Evolutionary conservation across 2,113 vertebrate genomes (phyloP).

Genomic region (Pelmatolapia mariae): DNA sequence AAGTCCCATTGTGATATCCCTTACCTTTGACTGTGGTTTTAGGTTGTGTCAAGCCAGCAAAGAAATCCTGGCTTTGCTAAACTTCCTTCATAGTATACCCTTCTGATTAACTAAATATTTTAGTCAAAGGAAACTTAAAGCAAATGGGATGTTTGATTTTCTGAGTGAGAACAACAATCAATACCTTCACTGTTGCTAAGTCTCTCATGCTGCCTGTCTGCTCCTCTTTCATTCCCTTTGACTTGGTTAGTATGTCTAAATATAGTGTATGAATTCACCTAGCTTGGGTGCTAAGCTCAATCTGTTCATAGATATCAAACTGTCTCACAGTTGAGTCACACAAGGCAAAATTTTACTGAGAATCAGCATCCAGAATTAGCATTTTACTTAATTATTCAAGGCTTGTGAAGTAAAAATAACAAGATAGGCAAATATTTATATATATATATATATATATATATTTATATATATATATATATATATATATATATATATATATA

Average conservation of each 20-base stretch:
- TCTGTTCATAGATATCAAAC: not conserved
- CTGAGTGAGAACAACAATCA: not conserved
- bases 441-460: not conserved
- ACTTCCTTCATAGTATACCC: not conserved
- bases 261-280: not conserved
- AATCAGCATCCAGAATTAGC: not conserved
- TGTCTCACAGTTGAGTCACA: not conserved
- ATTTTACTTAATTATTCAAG: not conserved
- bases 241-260: conserved; percentile 7
- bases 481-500: no score
- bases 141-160: not conserved
- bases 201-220: not conserved
- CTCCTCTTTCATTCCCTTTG: not conserved
- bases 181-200: not conserved
- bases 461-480: no score
- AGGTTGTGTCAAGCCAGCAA: not conserved
- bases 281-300: not conserved
- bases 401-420: not conserved
- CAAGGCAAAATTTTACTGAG: not conserved
- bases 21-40: not conserved
- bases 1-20: not conserved
- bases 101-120: not conserved
- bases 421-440: fast-evolving
- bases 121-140: not conserved
- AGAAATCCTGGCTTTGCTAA: not conserved